Percentiles rank a stretch among this genome's conserved stretches.
These are phyloP conservation scores for Pangasius macronema DNA, from an alignment of 2,797 vertebrate genomes.

Conservation along the genomic window DNA sequence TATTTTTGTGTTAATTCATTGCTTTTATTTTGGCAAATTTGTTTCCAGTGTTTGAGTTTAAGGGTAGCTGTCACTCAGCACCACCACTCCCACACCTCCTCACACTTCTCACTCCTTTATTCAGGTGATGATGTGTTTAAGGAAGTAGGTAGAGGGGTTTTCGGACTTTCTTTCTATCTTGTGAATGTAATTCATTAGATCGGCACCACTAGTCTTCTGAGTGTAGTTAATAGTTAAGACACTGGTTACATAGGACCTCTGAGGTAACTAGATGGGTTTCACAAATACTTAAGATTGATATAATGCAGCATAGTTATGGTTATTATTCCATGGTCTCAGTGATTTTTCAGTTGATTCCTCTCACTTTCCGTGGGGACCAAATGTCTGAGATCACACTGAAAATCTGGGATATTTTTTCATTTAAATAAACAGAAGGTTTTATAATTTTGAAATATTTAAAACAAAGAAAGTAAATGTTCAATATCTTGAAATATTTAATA, in stretches of 20 bases:
- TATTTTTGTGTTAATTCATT: background rate
- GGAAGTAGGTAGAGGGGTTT: background rate
- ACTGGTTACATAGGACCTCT: background rate
- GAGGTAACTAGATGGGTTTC: background rate
- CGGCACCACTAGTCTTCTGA: background rate
- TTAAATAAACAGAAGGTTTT: background rate
- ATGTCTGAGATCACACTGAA: background rate
- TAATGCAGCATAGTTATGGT: background rate
- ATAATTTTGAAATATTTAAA: background rate
- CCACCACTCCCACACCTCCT: background rate
- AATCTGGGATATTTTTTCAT: background rate
- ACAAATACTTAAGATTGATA: background rate
- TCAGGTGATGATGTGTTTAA: slow-evolving; percentile 22
- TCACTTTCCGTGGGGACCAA: no score
- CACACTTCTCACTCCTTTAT: background rate
- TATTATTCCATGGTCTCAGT: background rate
- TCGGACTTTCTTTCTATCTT: background rate
- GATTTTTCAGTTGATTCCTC: background rate
- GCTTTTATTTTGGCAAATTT: background rate
- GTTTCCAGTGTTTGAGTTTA: background rate
- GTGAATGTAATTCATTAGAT: background rate
- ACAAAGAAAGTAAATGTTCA: background rate
- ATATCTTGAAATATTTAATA: background rate
- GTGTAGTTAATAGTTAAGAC: background rate
- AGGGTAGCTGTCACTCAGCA: slow-evolving; percentile 30